Percentiles rank a stretch among this genome's conserved stretches.
Evolutionary conservation across 2,888 invertebrate genomes (phyloP).

Genomic region (Monoplex corrugatus): DNA sequence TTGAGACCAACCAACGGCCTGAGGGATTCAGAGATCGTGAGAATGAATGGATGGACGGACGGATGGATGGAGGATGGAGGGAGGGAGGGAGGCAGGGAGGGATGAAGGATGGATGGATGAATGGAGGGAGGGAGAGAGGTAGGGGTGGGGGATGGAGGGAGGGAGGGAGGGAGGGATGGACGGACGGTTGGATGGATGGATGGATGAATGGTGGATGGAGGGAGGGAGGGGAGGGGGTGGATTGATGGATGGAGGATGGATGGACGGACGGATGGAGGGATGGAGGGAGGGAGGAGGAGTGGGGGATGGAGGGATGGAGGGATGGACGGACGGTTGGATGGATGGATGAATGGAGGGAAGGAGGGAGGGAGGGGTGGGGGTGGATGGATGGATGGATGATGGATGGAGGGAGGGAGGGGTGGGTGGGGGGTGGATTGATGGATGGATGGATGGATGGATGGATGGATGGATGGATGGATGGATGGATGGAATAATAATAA

Average conservation of each 20-base stretch:
- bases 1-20: conserved; percentile 84
- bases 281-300: not conserved
- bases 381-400: not conserved
- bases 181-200: not conserved
- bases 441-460: not conserved
- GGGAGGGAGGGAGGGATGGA: not conserved
- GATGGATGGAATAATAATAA: no score
- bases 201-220: not conserved
- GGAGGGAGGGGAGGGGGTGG: not conserved
- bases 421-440: not conserved
- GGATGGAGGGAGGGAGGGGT: not conserved
- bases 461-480: no score
- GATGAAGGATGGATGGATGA: not conserved
- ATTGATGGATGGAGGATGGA: not conserved
- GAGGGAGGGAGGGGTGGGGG: not conserved
- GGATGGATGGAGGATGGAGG: not conserved
- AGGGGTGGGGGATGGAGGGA: not conserved
- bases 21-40: no score
- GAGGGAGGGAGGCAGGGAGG: not conserved
- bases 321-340: not conserved
- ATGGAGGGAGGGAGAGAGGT: not conserved
- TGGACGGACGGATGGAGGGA: not conserved
- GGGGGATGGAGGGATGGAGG: not conserved
- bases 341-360: not conserved
- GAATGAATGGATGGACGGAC: no score